Base-by-base conservation (phyloP, 2,113 vertebrate species). In the Dermatemys mawii region DNA sequence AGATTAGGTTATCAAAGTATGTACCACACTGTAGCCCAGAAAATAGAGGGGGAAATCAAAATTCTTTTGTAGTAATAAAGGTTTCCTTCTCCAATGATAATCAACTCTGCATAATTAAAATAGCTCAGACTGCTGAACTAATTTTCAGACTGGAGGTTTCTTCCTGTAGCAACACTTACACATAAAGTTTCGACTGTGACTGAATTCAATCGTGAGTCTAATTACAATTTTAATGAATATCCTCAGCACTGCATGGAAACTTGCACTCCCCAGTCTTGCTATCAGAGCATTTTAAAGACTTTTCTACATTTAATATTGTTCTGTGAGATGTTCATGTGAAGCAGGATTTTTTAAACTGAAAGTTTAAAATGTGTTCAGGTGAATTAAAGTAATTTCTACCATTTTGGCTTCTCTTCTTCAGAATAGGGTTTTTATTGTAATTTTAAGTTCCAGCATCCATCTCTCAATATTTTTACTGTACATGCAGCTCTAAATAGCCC, bases 141-240 rank as follows among this genome's bases (percentile, higher is more conserved):
- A 98, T 98, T 98, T 98, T 98, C 97, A 98, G 97, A 98, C 96
- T 97, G 95, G 95, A 98, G 98, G 96, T 98, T 98, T 98, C 97
- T 97, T 98, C 98, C 97, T 97, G 97, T 98, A 98, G 97, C 98
- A 98, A 98, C 98, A 98, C 98, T 98, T 97, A 97, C 93, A 96
- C 97, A 97, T 93, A 96, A 97, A 98, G 98, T 98, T 98, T 98
- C 98, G 97, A 93, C 97, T 98, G 97, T 90, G 41, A 97, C 97
- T 98, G 98, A 98, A 98, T 98, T 98, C 98, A 98, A 98, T 98
- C 96, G 97, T 98, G 97, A 98, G 97, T 96, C 98, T 98, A 98
- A 98, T 98, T 98, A 98, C 98, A 98, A 98, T 98, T 98, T 98
- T 98, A 98, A 98, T 98, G 98, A 98, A 97, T 98, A 97, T 98